Conservation (phyloP, 2,797 vertebrate species). For the Masticophis lateralis region DNA sequence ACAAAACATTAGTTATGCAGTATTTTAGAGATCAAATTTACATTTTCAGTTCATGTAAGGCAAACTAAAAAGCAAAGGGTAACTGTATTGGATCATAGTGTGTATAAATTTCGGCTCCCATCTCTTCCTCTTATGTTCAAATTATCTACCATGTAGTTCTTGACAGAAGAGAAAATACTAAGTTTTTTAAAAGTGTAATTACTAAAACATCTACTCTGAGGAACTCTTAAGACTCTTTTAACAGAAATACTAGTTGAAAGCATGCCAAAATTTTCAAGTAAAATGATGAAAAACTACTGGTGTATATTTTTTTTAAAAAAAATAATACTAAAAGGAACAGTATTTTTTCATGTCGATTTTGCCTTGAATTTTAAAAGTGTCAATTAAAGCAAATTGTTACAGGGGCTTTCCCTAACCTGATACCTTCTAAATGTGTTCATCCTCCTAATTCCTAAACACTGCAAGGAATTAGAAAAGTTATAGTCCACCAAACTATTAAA, state of each 20-base stretch:
- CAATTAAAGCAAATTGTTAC: neutral
- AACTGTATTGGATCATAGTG: slow-evolving; percentile 41
- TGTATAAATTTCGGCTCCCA: neutral
- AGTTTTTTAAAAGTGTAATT: neutral
- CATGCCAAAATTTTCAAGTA: neutral
- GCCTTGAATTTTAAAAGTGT: slow-evolving; percentile 24
- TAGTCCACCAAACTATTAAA: neutral
- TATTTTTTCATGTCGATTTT: slow-evolving; percentile 35
- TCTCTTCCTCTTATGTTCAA: neutral
- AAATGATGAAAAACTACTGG: neutral
- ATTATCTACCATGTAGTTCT: neutral
- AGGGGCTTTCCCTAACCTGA: neutral
- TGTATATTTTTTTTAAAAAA: neutral
- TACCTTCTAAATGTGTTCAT: neutral
- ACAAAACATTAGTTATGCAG: slow-evolving; percentile 39
- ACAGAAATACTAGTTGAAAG: neutral
- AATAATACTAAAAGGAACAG: slow-evolving; percentile 34
- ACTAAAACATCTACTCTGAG: neutral
- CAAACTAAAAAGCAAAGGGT: slow-evolving; percentile 37
- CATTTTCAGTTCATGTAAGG: slow-evolving; percentile 17
- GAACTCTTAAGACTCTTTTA: neutral
- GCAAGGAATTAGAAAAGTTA: neutral
- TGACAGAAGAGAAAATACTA: neutral
- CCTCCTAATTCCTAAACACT: neutral
- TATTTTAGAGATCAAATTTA: slow-evolving; percentile 25